A percentile compares a stretch with the other conserved stretches of the same genome.
Conservation (phyloP, 1,140 invertebrate genomes). For the Gyrodactylus bullatarudis region DNA sequence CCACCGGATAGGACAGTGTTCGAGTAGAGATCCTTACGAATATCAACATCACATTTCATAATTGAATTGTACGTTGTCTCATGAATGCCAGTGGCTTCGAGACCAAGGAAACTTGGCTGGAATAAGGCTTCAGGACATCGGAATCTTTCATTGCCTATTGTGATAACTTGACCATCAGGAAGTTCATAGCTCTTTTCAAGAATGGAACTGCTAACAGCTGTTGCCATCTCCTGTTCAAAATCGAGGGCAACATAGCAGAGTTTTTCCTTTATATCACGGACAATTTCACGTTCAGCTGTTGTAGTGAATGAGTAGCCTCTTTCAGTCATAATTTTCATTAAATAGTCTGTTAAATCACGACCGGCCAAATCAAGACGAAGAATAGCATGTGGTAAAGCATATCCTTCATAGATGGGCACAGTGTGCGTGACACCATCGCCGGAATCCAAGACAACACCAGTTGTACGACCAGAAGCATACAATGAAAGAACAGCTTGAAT, state of each 20-base stretch:
- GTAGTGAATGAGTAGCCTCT: conserved; percentile 81
- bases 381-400: conserved; percentile 31
- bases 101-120: conserved; percentile 24
- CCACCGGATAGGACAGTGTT: conserved; percentile 69
- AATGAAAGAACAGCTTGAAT: no score
- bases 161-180: no score
- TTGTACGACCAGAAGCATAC: conserved; percentile 58
- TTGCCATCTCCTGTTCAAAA: conserved; percentile 61
- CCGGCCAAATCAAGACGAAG: no score
- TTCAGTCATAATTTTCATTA: conserved; percentile 77
- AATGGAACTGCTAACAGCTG: conserved; percentile 46
- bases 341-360: conserved; percentile 63
- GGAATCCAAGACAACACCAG: no score
- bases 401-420: conserved; percentile 36
- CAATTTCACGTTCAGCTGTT: conserved; percentile 23
- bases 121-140: conserved; percentile 29
- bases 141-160: conserved; percentile 15
- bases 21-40: conserved; percentile 58
- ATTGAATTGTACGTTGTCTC: conserved; percentile 60
- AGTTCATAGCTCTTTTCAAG: no score
- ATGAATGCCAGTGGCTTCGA: conserved; percentile 20
- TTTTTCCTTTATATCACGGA: conserved; percentile 29
- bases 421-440: conserved; percentile 75
- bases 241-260: no score
- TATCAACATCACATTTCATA: conserved; percentile 31